A percentile compares a stretch with the other conserved stretches of the same genome.
These are phyloP conservation scores for Bradypus variegatus DNA, from an alignment of 2,797 vertebrate genomes.

Conservation along the genomic window DNA sequence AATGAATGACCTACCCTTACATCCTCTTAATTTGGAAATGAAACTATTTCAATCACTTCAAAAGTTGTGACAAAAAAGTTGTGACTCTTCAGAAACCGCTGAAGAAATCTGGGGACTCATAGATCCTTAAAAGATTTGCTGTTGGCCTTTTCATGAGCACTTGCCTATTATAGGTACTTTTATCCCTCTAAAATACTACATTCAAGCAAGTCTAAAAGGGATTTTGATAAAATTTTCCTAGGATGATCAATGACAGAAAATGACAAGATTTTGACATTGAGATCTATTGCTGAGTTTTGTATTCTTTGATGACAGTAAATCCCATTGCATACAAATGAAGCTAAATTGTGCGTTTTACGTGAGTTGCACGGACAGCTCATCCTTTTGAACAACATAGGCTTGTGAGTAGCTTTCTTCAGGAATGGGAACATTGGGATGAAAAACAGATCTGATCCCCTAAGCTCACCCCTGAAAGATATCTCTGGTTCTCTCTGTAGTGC, in stretches of 20 bases:
- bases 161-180: background rate
- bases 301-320: background rate
- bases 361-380: background rate
- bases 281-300: background rate
- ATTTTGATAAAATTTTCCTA: background rate
- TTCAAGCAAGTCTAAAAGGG: background rate
- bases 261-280: background rate
- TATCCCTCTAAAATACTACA: background rate
- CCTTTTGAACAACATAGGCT: background rate
- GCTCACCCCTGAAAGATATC: background rate
- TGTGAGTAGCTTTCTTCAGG: background rate
- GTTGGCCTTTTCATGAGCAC: background rate
- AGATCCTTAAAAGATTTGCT: background rate
- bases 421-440: background rate
- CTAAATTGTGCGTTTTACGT: background rate
- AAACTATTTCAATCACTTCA: background rate
- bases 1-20: background rate
- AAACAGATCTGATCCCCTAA: background rate
- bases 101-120: background rate
- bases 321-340: background rate
- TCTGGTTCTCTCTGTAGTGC: background rate
- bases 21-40: slow-evolving; percentile 15
- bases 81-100: background rate
- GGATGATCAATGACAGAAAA: background rate
- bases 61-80: background rate